Base-by-base conservation (phyloP, 2,797 vertebrate species). In the Schizopygopsis malacanthus region DNA sequence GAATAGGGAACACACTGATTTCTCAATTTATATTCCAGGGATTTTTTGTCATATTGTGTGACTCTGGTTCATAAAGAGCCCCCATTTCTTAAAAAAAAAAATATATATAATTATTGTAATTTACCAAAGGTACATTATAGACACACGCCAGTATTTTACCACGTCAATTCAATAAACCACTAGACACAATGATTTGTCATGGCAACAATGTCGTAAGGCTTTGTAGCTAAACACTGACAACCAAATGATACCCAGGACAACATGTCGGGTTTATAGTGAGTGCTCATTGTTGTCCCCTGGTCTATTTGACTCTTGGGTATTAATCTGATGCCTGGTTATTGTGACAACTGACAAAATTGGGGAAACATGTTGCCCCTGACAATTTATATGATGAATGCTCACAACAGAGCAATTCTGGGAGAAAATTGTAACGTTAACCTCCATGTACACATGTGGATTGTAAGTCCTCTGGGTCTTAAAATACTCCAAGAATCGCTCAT, bases 1-100 rank as follows among this genome's bases (percentile, higher is more conserved):
- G 79, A 87, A 89, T 82, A 87, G 90, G 91, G 90, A 88, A 92
- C 90, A 93, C 89, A 86, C 83, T 89, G 89, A 90, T 92, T 93
- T 92, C 54, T 43, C 22, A 45, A 73, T 78, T 47, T 67, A 59
- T n/a, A 69, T 78, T 86, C 70, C 84, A 87, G 89, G 88, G 89
- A 89, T 92, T 89, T 70, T 90, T 75, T 63, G 63, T 84, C 86
- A 28, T 28, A 43, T 71, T 41, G 12, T 52, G 12, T 52, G 25
- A 69, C 28, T 76, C 25, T 56, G 28, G 13, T 41, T 37, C 28
- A 70, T 81, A 59, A 78, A 5, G 16, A 20, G n/a, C n/a, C 52
- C 15, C n/a, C 1, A 25, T 45, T 28, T 72, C 3, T 73, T 56
- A 63, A 25, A 65, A 75, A 65, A 12, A 73, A 61, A 28, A 28